Base-by-base conservation (phyloP, 2,888 invertebrate species). In the Oscheius sp. region DNA sequence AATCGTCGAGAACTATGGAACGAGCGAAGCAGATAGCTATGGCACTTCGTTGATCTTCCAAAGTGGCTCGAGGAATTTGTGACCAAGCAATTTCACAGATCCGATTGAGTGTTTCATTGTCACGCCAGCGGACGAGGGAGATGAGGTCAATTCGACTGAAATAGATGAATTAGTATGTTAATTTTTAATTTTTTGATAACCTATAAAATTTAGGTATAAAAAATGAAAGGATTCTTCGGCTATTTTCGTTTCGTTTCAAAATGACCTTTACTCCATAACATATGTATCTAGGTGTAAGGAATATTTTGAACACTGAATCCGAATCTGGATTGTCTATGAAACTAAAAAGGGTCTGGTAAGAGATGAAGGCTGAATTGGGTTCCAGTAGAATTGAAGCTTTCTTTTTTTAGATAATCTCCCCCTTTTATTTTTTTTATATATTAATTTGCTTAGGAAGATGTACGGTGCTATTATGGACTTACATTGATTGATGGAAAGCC, bases 71-170 rank as follows among this genome's bases (percentile, higher is more conserved):
- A 2, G 67, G 57, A 22, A 75, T 54, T 44, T 71, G 71, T 5
- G 33, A 30, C 71, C 69, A 71, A 22, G 66, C 72, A 22, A 76
- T 76, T 9, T 33, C 64, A 9, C 26, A 32, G 8, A 77, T 57
- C 14, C 75, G 41, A 20, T 69, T 73, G 20, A 51, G 41, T 0
- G 61, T 69, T 26, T 78, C 75, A 20, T 62, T 51, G 28, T 71
- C 54, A 20, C 72, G 57, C 77, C 77, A 78, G n/a, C 65, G 17
- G 9, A 38, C 32, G 17, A 64, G 49, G 8, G 45, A 14, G 8
- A 73, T 30, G 3, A 56, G 20, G 0, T 62, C 41, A 28, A 73
- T 51, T 8, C 77, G 75, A 54, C 77, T 77, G 68, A 65, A 75
- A 71, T 20, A 22, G n/a, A n/a, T n/a, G n/a, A n/a, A n/a, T n/a